These are phyloP conservation scores for Drosophila gunungcola DNA, from an alignment of 1,140 invertebrate species.

Conservation along the genomic window DNA sequence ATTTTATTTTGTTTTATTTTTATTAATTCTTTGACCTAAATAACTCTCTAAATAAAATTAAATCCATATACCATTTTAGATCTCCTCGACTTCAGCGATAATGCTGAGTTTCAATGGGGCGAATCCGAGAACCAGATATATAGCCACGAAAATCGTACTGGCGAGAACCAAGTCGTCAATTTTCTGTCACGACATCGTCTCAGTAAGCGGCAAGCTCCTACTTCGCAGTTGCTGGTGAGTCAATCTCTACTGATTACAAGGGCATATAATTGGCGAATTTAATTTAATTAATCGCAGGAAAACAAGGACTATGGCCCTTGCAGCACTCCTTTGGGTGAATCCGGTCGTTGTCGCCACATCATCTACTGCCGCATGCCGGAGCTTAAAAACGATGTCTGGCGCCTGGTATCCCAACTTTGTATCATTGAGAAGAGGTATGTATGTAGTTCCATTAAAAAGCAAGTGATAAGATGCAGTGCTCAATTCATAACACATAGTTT, in stretches of 20 bases:
- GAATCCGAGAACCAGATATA: conserved; percentile 52
- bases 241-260: no score
- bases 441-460: no score
- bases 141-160: conserved; percentile 23
- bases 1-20: no score
- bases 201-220: conserved; percentile 59
- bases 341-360: conserved; percentile 88
- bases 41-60: neutral
- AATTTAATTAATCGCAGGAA: conserved; percentile 44
- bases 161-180: conserved; percentile 23
- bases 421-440: conserved; percentile 87
- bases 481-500: no score
- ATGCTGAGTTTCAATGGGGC: conserved; percentile 79
- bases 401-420: conserved; percentile 88
- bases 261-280: neutral
- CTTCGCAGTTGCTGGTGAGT: conserved; percentile 56
- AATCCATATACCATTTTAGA: conserved; percentile 30
- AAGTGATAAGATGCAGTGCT: no score
- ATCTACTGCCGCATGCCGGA: conserved; percentile 88
- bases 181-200: conserved; percentile 68
- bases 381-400: conserved; percentile 86
- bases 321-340: conserved; percentile 86
- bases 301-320: conserved; percentile 87
- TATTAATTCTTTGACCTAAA: no score
- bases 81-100: conserved; percentile 71